phyloP scores from a whole-genome alignment of 1,140 invertebrate genomes.

The Mya arenaria region DNA sequence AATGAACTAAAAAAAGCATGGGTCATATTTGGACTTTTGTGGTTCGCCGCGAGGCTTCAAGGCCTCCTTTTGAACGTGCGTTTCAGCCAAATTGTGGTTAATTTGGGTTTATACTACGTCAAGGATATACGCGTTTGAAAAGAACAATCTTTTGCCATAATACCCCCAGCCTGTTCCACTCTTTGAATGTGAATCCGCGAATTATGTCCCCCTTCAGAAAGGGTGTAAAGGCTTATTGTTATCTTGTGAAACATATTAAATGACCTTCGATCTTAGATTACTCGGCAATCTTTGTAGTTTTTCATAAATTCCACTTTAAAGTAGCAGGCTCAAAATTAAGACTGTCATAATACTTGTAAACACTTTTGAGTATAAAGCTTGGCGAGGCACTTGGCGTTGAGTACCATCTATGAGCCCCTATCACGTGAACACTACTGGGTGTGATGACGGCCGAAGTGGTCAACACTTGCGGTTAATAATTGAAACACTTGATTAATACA shows the following conservation, averaged over 20 bases:
- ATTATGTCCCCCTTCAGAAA: not conserved
- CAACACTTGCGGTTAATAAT: too few species aligned
- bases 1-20: too few species aligned
- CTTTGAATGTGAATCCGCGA: not conserved
- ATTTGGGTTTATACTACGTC: not conserved
- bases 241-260: slow-evolving; percentile 6
- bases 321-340: slow-evolving; percentile 17
- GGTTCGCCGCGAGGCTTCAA: not conserved
- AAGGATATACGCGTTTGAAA: slow-evolving; percentile 8
- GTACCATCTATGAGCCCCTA: slow-evolving; percentile 20
- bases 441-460: slow-evolving; percentile 32
- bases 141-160: not conserved
- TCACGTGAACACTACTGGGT: slow-evolving; percentile 5
- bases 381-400: slow-evolving; percentile 30
- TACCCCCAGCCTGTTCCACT: slow-evolving; percentile 4
- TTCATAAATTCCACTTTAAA: slow-evolving; percentile 16
- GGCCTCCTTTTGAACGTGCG: slow-evolving; percentile 8
- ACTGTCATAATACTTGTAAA: slow-evolving; percentile 46
- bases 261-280: slow-evolving; percentile 19
- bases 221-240: slow-evolving; percentile 33
- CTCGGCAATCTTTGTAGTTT: slow-evolving; percentile 5
- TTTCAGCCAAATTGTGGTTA: slow-evolving; percentile 14
- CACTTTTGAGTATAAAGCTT: slow-evolving; percentile 31
- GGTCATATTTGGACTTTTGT: too few species aligned
- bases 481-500: too few species aligned